Conservation (phyloP, 2,113 vertebrate genomes). For the Cygnus atratus region DNA sequence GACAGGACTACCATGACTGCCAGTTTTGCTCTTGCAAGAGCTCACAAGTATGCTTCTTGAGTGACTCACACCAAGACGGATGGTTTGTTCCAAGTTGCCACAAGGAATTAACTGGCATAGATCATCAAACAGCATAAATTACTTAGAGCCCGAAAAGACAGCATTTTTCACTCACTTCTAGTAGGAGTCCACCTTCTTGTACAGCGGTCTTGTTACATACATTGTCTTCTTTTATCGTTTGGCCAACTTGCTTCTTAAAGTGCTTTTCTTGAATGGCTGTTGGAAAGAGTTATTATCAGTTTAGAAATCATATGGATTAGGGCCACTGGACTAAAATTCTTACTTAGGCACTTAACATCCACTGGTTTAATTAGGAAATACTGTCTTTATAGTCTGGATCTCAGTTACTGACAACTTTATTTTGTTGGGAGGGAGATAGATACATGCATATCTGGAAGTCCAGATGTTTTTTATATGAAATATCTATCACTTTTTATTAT, state of each 20-base stretch:
- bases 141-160: neutral
- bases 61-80: neutral
- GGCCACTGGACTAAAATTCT: neutral
- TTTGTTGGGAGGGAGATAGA: slow-evolving; percentile 1
- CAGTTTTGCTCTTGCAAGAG: neutral
- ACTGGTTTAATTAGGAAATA: slow-evolving; percentile 20
- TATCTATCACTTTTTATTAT: slow-evolving; percentile 58
- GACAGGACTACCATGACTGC: accelerated
- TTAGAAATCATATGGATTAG: neutral
- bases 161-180: slow-evolving; percentile 84
- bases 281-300: slow-evolving; percentile 28
- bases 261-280: slow-evolving; percentile 85
- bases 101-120: neutral
- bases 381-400: slow-evolving; percentile 16
- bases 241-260: slow-evolving; percentile 76
- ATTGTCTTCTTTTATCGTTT: slow-evolving; percentile 75
- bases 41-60: neutral
- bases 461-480: slow-evolving; percentile 62
- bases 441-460: slow-evolving; percentile 10
- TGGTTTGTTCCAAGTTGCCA: neutral
- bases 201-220: slow-evolving; percentile 48
- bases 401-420: slow-evolving; percentile 26
- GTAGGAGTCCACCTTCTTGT: slow-evolving; percentile 88
- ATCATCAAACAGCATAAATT: neutral
- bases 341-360: slow-evolving; percentile 16